Base-by-base conservation (phyloP, 2,113 vertebrate species). In the Sylvia atricapilla region DNA sequence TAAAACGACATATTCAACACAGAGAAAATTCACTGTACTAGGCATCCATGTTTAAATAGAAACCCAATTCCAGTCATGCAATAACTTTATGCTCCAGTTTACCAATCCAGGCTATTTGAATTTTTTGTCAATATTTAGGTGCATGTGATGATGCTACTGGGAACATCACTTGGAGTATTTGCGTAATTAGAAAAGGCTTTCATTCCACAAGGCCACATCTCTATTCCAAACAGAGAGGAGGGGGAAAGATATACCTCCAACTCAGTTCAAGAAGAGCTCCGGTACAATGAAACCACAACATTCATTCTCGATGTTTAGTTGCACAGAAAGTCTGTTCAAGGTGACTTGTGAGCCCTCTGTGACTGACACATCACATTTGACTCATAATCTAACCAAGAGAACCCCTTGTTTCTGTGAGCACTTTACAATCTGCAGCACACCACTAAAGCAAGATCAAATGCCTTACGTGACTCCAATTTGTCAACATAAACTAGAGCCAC, bases 381-480 rank as follows among this genome's bases (percentile, higher is more conserved):
- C 17, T 43, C 15, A 58, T 3, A 30, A 43, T 19, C 50, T 35
- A 67, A 52, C 15, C 24, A 59, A 72, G 66, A 56, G 24, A 87
- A 41, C 0, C 14, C 23, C 12, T 15, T 10, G 8, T 41, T 23
- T 60, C 79, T n/a, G 35, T 22, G 35, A 90, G 68, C 6, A 22
- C 7, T 67, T 67, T 6, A 28, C 25, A 30, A 41, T 11, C 39
- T 31, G 72, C 10, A 62, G 13, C 17, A 69, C 9, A 12, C 7
- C 27, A 35, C 15, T 10, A 58, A 83, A 37, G 30, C 52, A 75
- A 60, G 30, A 41, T n/a, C 52, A 75, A 79, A 72, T n/a, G 25
- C 28, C 49, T 66, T 37, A 58, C 10, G 9, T 62, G 46, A 72
- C 35, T 46, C 24, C 0, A 0, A 59, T 74, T 66, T 67, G 11